Evolutionary conservation across 1,140 invertebrate species (phyloP), one percentile per base, ranked within the genome.

Genomic region (Campodea augens): DNA sequence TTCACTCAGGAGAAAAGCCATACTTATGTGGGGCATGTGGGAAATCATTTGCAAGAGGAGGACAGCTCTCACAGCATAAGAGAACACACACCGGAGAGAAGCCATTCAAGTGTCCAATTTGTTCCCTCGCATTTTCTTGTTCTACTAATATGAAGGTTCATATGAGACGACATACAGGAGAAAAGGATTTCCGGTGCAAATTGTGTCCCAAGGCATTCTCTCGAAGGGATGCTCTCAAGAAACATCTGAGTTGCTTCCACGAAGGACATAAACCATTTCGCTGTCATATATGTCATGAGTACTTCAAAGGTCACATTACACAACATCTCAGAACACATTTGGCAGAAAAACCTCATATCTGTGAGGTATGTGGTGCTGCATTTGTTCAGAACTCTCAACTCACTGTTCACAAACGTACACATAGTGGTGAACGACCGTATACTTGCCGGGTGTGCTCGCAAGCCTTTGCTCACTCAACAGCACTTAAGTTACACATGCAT

Each of bases 311-410:
- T 24, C 84, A 87, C 57, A 62, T 89, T 40, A 77, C 78, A 22
- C 80, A 84, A 49, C 86, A 91, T 57, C 74, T 89, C 71, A 68
- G 83, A 38, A 83, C 79, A 4, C 86, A 92, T 62, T 61, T 59
- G 45, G 69, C 67, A 13, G 61, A 66, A 45, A 72, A 74, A 52
- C 74, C 73, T 0, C 73, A 73, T 49, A 56, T 63, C 32, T 75
- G 73, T 54, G 64, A 64, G 41, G 52, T 71, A 45, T 88, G 83
- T 59, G 72, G 76, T 3, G 74, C 86, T 27, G 71, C 79, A 32
- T 97, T 97, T 54, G 87, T 84, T 1, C 90, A 96, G 59, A 83
- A 87, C 36, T 91, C 87, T 0, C 91, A 95, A 56, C 68, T 96
- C 41, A 92, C 86, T 43, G 81, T 93, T 1, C 92, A 97, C 55